Evolutionary conservation across 2,797 vertebrate genomes (phyloP), one percentile per base, ranked within the genome.

Genomic region (Enteromius treurensis): DNA sequence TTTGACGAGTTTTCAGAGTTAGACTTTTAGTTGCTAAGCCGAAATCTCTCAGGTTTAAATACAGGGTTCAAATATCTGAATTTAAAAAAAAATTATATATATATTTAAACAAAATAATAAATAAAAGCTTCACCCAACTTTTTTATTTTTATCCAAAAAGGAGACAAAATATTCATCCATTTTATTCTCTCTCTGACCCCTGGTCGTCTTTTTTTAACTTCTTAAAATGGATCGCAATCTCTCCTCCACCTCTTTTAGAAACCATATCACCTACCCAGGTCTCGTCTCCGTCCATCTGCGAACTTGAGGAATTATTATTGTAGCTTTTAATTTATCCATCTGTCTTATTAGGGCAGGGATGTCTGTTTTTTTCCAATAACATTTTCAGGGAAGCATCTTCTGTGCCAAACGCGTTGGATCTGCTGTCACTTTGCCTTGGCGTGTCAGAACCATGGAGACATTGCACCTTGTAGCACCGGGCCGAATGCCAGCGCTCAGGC

Each of bases 341-440:
- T 76, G 84, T 85, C 77, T 79, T 84, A 40, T 55, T 67, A 90
- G 90, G 87, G 3, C 51, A 84, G 89, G 88, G 82, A 86, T 86
- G 64, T 58, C 76, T 86, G 64, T 86, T 89, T 87, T 15, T 86
- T 65, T 88, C 86, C 83, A 89, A 88, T 90, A 91, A 91, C 89
- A 73, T 82, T 65, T 21, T 64, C 85, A 77, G 69, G 29, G 83
- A 81, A 93, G 91, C 92, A 92, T 91, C 91, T 94, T 90, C 91
- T 91, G 86, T 87, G 89, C 87, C 91, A 89, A 40, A 90, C 91
- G 80, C 83, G 60, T 64, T 87, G 87, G 7, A 88, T 87, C 89
- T 90, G 78, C 87, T 89, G 92, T 91, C 89, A 89, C 90, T 86
- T 79, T 21, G 76, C 49, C 23, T 85, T 77, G 82, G 81, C 86